phyloP scores from a whole-genome alignment of 2,113 vertebrate genomes.

The Hassar affinis region DNA sequence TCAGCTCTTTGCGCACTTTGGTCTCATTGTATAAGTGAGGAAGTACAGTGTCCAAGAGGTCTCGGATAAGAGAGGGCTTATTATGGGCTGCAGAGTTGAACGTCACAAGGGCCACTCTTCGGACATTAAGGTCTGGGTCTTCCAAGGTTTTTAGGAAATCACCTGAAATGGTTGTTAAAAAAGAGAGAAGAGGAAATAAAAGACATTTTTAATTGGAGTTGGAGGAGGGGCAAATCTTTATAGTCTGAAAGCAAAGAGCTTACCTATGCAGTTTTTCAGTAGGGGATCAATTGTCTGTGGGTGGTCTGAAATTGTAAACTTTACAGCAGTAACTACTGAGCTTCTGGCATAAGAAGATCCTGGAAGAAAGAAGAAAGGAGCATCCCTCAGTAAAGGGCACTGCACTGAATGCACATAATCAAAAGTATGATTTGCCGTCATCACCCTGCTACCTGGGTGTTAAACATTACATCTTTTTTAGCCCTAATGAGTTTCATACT shows the following conservation, averaged over 20 bases:
- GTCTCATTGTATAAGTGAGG: conserved; percentile 98
- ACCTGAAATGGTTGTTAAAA: conserved; percentile 69
- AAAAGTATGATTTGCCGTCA: neutral
- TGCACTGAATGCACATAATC: neutral
- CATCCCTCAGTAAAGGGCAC: neutral
- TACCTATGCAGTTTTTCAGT: conserved; percentile 97
- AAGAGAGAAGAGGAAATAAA: neutral
- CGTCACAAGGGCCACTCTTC: conserved; percentile 93
- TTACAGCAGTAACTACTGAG: conserved; percentile 96
- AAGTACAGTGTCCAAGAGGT: conserved; percentile 93
- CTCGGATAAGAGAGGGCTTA: conserved; percentile 95
- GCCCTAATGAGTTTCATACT: neutral
- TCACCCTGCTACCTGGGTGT: neutral
- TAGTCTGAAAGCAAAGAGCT: neutral
- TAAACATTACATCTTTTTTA: neutral
- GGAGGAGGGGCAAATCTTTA: neutral
- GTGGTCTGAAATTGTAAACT: conserved; percentile 98
- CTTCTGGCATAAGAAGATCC: conserved; percentile 96
- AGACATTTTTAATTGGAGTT: neutral
- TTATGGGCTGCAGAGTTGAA: conserved; percentile 98
- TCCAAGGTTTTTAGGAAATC: conserved; percentile 97
- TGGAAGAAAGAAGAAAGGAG: conserved; percentile 53
- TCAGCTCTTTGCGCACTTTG: conserved; percentile 97
- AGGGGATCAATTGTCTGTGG: conserved; percentile 95
- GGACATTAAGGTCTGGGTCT: conserved; percentile 96